Conservation (phyloP, 2,797 vertebrate species). For the Oreonectes daqikongensis region DNA sequence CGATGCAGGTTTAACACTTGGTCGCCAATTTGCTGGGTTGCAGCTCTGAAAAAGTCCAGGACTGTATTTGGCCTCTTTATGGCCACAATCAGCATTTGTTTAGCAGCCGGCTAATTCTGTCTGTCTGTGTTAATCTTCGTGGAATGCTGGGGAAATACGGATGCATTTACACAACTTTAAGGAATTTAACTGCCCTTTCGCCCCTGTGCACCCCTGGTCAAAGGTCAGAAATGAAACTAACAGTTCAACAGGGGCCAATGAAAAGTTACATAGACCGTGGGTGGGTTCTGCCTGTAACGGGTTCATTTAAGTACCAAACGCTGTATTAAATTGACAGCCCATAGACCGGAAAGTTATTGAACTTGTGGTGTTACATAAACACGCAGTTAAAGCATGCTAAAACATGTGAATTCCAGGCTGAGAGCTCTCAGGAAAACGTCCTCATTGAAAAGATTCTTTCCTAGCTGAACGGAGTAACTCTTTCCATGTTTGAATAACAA, state of each 20-base stretch:
- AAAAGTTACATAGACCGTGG: not conserved
- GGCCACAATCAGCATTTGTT: conserved; percentile 42
- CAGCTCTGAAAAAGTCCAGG: not conserved
- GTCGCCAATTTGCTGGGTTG: not conserved
- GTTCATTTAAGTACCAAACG: conserved; percentile 20
- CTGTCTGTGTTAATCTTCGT: conserved; percentile 45
- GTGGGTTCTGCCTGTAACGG: conserved; percentile 2
- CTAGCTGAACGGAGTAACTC: conserved; percentile 26
- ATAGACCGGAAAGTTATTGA: conserved; percentile 25
- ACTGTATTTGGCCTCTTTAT: conserved; percentile 14
- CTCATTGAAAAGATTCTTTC: conserved; percentile 19
- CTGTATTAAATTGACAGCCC: conserved; percentile 20
- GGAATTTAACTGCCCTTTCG: conserved; percentile 47
- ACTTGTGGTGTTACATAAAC: conserved; percentile 36
- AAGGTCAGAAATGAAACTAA: conserved; percentile 46
- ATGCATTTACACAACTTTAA: conserved; percentile 45
- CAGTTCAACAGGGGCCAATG: conserved; percentile 32
- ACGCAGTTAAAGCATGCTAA: conserved; percentile 4
- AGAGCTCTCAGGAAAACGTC: conserved; percentile 28
- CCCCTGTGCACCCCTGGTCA: conserved; percentile 30
- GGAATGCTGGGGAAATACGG: conserved; percentile 54
- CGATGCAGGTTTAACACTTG: not conserved
- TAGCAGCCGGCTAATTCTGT: conserved; percentile 42
- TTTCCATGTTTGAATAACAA: conserved; percentile 40
- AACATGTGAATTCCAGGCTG: conserved; percentile 38